Evolutionary conservation across 2,113 vertebrate genomes (phyloP).

Genomic region (Pachypanchax playfairii): DNA sequence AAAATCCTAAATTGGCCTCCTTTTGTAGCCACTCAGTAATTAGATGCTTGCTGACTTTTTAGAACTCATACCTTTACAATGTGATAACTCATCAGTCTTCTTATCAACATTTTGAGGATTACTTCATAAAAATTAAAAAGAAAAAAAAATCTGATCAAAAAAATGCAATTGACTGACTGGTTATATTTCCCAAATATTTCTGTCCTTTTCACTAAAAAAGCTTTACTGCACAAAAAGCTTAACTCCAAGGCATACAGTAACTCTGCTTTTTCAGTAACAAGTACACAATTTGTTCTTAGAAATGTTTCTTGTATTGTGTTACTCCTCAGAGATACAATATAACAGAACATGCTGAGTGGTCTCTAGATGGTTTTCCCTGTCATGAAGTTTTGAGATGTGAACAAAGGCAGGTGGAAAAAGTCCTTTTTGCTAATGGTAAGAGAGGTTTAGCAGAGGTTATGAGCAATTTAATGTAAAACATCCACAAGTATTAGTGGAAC

Average conservation of each 20-base stretch:
- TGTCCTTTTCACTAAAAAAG: too few relatives aligned
- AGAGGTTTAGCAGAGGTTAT: background rate
- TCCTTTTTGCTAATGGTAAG: background rate
- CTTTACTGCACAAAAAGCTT: too few relatives aligned
- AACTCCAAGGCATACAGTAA: too few relatives aligned
- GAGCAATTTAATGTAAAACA: background rate
- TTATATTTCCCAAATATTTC: too few relatives aligned
- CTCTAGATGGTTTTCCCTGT: background rate
- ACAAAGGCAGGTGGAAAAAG: background rate
- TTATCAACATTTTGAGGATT: background rate
- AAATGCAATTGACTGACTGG: background rate
- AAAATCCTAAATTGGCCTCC: background rate
- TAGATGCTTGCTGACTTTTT: background rate
- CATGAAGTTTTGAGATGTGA: background rate
- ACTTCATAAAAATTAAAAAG: background rate
- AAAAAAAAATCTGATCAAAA: background rate
- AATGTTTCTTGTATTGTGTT: background rate
- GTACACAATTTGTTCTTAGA: too few relatives aligned
- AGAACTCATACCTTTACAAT: background rate
- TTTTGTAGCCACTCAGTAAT: conserved; percentile 18
- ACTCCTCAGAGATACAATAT: conserved; percentile 51
- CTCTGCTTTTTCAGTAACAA: too few relatives aligned
- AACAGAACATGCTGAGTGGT: background rate
- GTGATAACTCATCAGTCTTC: background rate
- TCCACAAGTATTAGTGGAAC: too few relatives aligned